Conservation (phyloP, 2,888 invertebrate genomes). For the Orthosia gracilis region DNA sequence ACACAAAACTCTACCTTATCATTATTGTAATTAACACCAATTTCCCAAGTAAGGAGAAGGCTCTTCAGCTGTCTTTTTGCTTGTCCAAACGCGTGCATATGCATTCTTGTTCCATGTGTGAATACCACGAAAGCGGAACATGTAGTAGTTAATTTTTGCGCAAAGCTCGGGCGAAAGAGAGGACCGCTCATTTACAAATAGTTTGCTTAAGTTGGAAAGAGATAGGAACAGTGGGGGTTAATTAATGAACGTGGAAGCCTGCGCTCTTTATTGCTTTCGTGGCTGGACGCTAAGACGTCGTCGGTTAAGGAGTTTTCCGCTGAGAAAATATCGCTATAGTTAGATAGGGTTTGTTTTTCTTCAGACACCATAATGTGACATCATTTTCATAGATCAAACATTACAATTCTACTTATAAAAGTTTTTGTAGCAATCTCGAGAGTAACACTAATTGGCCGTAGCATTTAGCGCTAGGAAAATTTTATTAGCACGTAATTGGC, state of each 20-base stretch:
- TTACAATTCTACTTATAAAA: background rate
- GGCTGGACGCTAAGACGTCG: constrained; percentile 90
- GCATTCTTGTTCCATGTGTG: constrained; percentile 87
- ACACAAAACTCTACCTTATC: constrained; percentile 83
- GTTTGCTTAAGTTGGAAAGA: constrained; percentile 83
- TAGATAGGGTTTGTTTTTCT: constrained; percentile 78
- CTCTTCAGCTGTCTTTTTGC: constrained; percentile 74
- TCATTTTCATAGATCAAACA: constrained; percentile 41
- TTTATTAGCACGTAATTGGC: constrained; percentile 61
- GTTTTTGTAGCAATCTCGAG: constrained; percentile 16
- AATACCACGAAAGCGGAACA: constrained; percentile 84
- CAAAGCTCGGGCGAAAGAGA: constrained; percentile 90
- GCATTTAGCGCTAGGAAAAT: constrained; percentile 48
- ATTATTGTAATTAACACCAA: constrained; percentile 80
- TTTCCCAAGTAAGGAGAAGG: constrained; percentile 72
- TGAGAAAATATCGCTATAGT: constrained; percentile 84
- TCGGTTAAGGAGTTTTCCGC: constrained; percentile 89
- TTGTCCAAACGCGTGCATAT: constrained; percentile 82
- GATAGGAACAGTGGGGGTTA: constrained; percentile 87
- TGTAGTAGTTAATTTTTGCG: constrained; percentile 92
- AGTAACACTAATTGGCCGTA: constrained; percentile 35
- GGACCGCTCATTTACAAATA: constrained; percentile 89
- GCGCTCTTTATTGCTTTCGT: constrained; percentile 91
- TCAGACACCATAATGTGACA: constrained; percentile 55
- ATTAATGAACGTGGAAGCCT: constrained; percentile 92